Conservation (phyloP, 2,113 vertebrate genomes). For the Panurus biarmicus region DNA sequence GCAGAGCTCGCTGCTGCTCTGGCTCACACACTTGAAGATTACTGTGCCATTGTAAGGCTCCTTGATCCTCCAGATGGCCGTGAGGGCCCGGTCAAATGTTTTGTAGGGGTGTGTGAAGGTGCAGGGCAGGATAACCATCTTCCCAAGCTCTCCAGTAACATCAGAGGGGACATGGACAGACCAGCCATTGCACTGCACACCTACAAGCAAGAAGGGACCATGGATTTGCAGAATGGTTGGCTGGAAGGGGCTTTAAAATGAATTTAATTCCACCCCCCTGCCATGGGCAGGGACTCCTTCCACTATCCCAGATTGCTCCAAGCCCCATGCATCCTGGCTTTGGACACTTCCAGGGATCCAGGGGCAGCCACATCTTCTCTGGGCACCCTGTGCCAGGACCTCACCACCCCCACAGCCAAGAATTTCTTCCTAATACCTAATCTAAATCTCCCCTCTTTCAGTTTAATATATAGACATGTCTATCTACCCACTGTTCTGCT, state of each 20-base stretch:
- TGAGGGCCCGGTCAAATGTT: slow-evolving; percentile 79
- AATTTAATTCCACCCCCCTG: rapidly evolving
- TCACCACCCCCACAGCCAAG: neutral
- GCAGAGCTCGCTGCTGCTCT: slow-evolving; percentile 71
- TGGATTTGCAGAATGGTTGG: neutral
- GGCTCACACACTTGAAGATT: slow-evolving; percentile 82
- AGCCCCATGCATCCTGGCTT: rapidly evolving
- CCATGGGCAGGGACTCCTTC: neutral
- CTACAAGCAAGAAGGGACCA: neutral
- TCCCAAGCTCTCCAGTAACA: slow-evolving; percentile 78
- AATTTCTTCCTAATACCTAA: neutral
- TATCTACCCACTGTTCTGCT: neutral
- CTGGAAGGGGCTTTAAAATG: neutral
- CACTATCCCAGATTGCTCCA: neutral
- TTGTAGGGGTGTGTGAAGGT: slow-evolving; percentile 88
- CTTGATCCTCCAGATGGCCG: slow-evolving; percentile 82
- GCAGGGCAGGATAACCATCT: slow-evolving; percentile 83
- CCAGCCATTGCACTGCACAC: slow-evolving; percentile 76
- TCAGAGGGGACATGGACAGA: slow-evolving; percentile 81
- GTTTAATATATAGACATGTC: neutral
- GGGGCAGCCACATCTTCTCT: neutral
- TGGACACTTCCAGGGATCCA: too few relatives aligned
- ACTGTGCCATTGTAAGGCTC: slow-evolving; percentile 71
- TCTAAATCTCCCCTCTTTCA: neutral
- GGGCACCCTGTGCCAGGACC: neutral